Evolutionary conservation across 2,888 invertebrate species (phyloP).

Genomic region (Pteria penguin): DNA sequence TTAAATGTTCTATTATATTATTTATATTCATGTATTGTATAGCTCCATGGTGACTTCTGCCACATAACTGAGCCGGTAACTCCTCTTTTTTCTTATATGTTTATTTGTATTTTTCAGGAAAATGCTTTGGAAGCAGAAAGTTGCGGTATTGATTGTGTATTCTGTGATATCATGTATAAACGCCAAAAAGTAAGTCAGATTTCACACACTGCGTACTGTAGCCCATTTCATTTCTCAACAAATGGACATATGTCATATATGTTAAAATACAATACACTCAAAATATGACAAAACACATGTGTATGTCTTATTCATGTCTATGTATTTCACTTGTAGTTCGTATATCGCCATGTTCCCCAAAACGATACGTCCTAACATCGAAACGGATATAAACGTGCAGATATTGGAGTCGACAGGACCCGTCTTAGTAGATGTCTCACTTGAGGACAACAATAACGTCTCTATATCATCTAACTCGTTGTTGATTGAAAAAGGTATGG

Average conservation of each 20-base stretch:
- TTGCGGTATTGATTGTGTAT: background rate
- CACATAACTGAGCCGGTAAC: too few relatives aligned
- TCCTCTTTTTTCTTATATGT: too few relatives aligned
- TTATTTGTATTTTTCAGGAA: background rate
- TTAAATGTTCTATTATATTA: too few relatives aligned
- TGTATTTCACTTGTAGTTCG: slow-evolving; percentile 51
- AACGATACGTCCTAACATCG: slow-evolving; percentile 54
- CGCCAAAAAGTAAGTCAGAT: slow-evolving; percentile 29
- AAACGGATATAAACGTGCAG: slow-evolving; percentile 50
- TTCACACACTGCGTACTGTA: too few relatives aligned
- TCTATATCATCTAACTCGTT: slow-evolving; percentile 1
- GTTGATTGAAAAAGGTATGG: too few relatives aligned
- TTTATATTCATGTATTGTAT: too few relatives aligned
- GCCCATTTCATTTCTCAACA: too few relatives aligned
- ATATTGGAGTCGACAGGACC: slow-evolving; percentile 48
- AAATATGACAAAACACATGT: too few relatives aligned
- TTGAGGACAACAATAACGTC: slow-evolving; percentile 15
- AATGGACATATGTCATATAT: too few relatives aligned
- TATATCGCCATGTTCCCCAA: slow-evolving; percentile 56
- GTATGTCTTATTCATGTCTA: background rate
- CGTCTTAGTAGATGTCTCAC: slow-evolving; percentile 39
- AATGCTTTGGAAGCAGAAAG: background rate
- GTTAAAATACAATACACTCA: too few relatives aligned
- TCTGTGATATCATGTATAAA: slow-evolving; percentile 18
- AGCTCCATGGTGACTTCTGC: too few relatives aligned